phyloP scores from a whole-genome alignment of 2,888 invertebrate genomes.

The Mystacides longicornis region DNA sequence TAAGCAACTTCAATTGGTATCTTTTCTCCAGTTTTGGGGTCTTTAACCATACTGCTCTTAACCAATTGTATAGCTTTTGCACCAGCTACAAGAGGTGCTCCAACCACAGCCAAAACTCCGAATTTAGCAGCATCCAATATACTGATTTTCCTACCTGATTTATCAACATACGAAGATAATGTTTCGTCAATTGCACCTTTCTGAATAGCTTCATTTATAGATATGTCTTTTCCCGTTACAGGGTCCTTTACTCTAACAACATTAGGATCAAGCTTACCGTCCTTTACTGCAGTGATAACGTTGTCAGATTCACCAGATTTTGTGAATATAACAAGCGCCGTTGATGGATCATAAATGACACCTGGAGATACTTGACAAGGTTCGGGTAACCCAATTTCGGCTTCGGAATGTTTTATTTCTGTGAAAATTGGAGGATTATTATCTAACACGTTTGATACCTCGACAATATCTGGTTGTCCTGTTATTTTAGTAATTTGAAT shows the following conservation, averaged over 20 bases:
- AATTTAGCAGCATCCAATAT: slow-evolving; percentile 40
- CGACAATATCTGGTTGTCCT: slow-evolving; percentile 65
- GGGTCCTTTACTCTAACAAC: slow-evolving; percentile 63
- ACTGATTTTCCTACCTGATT: slow-evolving; percentile 57
- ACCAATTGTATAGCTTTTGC: slow-evolving; percentile 62
- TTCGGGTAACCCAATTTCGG: slow-evolving; percentile 37
- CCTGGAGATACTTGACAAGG: slow-evolving; percentile 67
- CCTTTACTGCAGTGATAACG: slow-evolving; percentile 67
- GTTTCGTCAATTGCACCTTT: slow-evolving; percentile 33
- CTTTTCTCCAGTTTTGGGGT: slow-evolving; percentile 74
- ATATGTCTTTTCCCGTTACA: slow-evolving; percentile 55
- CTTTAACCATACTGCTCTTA: slow-evolving; percentile 56
- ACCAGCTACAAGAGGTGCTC: slow-evolving; percentile 66
- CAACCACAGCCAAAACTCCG: slow-evolving; percentile 69
- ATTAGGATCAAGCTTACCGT: slow-evolving; percentile 62
- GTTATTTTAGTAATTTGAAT: slow-evolving; percentile 66
- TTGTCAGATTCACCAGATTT: slow-evolving; percentile 63
- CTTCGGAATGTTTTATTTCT: slow-evolving; percentile 43
- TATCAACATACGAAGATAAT: slow-evolving; percentile 61
- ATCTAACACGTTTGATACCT: slow-evolving; percentile 53
- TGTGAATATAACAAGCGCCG: slow-evolving; percentile 65
- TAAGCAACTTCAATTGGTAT: slow-evolving; percentile 76
- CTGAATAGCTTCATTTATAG: slow-evolving; percentile 48
- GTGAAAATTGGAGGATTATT: slow-evolving; percentile 42
- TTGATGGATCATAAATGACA: slow-evolving; percentile 70